Evolutionary conservation across 2,797 vertebrate species (phyloP), one percentile per base, ranked within the genome.

Genomic region (Anguilla megastoma): DNA sequence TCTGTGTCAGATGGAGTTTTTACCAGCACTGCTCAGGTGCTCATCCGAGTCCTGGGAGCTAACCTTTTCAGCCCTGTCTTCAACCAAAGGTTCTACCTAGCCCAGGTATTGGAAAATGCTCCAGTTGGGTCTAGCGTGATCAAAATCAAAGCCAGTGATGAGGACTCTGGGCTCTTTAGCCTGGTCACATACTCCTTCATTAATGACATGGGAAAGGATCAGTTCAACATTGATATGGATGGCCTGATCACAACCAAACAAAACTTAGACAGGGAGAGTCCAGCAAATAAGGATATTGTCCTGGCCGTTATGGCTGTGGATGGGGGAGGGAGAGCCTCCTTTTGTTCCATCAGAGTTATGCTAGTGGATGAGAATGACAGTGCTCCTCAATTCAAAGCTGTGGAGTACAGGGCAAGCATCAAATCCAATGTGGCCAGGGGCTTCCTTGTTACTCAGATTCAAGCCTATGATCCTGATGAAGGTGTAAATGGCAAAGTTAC

Each of bases 1-100:
- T 99, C 98, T 0, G 98, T 99, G 93, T 99, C 98, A 0, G 99
- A 99, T 92, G 98, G 98, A 0, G 98, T 99, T 89, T 99, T 99
- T 92, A 98, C 98, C 92, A 99, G 96, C 94, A 97, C 96, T 0
- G 96, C 98, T 88, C 97, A 97, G 94, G 97, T 99, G 89, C 96
- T 93, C 0, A 52, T 99, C 33, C 93, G 91, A 71, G 96, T 99
- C 83, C 93, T 97, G 88, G 97, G 97, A 92, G 97, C 97, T 48
- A 99, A 99, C 91, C 94, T 98, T 88, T 97, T 99, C 94, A 98
- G 96, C 88, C 99, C 99, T 0, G 93, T 96, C 89, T 99, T 99
- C 92, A 97, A 95, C 91, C 98, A 99, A 93, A 96, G 95, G 85
- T 98, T 99, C 36, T 99, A 99, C 90, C 95, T 99, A 89, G 98